Conservation (phyloP, 2,113 vertebrate species). For the Antidorcas marsupialis region DNA sequence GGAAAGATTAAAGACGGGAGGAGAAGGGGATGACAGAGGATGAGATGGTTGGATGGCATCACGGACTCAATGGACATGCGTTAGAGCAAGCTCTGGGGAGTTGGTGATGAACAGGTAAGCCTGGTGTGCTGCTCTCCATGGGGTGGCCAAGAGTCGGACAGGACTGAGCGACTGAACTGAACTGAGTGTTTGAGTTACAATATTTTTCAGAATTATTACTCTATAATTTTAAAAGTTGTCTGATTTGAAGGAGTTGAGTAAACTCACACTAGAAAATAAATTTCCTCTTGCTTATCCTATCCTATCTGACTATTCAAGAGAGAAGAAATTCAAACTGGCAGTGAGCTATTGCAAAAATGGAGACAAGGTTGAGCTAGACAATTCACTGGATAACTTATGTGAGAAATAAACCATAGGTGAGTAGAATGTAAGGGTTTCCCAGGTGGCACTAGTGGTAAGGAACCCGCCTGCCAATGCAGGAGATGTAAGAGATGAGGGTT, state of each 20-base stretch:
- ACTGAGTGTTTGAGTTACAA: not conserved
- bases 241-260: not conserved
- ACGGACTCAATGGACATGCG: not conserved
- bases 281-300: not conserved
- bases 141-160: not conserved
- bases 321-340: not conserved
- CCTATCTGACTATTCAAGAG: not conserved
- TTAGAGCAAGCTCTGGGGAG: not conserved
- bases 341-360: not conserved
- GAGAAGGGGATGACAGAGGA: not conserved
- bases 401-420: not conserved
- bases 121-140: not conserved
- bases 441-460: not conserved
- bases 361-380: not conserved
- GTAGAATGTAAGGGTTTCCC: not conserved
- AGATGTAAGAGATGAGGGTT: not conserved
- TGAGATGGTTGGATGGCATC: not conserved
- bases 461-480: not conserved
- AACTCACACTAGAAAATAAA: not conserved
- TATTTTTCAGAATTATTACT: conserved; percentile 10
- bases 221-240: not conserved
- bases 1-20: not conserved
- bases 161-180: not conserved
- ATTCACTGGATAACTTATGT: not conserved
- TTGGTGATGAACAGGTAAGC: not conserved